These are phyloP conservation scores for Trachelus tabidus DNA, from an alignment of 2,888 invertebrate genomes.

Conservation along the genomic window DNA sequence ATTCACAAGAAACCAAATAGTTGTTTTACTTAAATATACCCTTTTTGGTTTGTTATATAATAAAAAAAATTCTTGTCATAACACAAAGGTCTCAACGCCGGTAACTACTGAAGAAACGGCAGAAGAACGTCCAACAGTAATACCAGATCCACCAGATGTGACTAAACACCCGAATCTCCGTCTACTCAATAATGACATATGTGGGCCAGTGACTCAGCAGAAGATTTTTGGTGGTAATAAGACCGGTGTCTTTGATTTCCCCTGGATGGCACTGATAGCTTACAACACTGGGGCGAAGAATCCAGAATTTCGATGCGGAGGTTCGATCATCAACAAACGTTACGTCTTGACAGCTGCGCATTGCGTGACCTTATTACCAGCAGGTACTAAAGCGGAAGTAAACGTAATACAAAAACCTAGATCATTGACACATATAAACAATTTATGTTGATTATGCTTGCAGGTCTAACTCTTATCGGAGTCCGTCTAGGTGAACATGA, in stretches of 20 bases:
- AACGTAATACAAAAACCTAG: neutral
- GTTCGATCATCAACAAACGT: constrained; percentile 68
- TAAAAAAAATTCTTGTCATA: neutral
- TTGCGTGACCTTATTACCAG: constrained; percentile 65
- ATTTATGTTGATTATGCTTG: constrained; percentile 23
- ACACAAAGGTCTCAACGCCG: neutral
- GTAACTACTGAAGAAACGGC: neutral
- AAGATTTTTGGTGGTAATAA: constrained; percentile 74
- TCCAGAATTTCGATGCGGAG: constrained; percentile 60
- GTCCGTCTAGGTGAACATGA: constrained; percentile 76
- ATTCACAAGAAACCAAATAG: neutral
- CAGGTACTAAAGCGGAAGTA: constrained; percentile 27
- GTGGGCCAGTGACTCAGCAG: constrained; percentile 70
- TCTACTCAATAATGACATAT: constrained; percentile 64
- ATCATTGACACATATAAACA: neutral
- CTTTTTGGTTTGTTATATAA: too few species aligned
- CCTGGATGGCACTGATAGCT: constrained; percentile 81
- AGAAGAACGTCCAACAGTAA: neutral
- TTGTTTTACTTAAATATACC: too few species aligned
- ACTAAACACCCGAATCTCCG: constrained; percentile 60
- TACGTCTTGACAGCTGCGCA: constrained; percentile 73
- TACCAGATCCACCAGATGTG: constrained; percentile 57
- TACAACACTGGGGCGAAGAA: constrained; percentile 63
- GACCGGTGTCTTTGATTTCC: constrained; percentile 74
- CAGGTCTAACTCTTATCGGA: constrained; percentile 55